Evolutionary conservation across 2,888 invertebrate genomes (phyloP).

Genomic region (Hirtodrosophila confusa): DNA sequence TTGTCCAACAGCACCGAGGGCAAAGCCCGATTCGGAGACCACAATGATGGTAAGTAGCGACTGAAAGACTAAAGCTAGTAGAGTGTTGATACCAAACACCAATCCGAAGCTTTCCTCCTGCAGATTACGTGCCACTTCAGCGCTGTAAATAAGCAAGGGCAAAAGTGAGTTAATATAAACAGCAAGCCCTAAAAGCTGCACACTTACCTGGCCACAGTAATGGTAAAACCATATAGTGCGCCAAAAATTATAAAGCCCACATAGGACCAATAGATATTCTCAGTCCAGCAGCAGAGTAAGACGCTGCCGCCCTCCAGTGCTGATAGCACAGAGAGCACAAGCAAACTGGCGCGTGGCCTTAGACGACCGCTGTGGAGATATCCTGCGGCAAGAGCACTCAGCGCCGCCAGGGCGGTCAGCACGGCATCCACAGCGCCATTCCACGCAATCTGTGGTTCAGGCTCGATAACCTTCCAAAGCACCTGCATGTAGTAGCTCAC

Average conservation of each 20-base stretch:
- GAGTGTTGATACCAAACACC: slow-evolving; percentile 95
- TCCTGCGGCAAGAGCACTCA: slow-evolving; percentile 86
- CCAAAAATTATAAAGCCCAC: slow-evolving; percentile 90
- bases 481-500: slow-evolving; percentile 89
- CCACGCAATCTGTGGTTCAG: slow-evolving; percentile 81
- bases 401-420: slow-evolving; percentile 88
- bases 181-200: background rate
- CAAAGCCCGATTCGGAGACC: slow-evolving; percentile 78
- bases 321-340: slow-evolving; percentile 85
- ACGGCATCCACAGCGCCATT: slow-evolving; percentile 94
- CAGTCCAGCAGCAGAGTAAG: slow-evolving; percentile 86
- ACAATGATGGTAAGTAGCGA: slow-evolving; percentile 88
- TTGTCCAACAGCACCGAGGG: slow-evolving; percentile 74
- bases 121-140: slow-evolving; percentile 93
- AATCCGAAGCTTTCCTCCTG: slow-evolving; percentile 94
- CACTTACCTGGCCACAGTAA: slow-evolving; percentile 81
- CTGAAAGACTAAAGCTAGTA: slow-evolving; percentile 91
- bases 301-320: slow-evolving; percentile 86
- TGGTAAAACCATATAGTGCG: slow-evolving; percentile 89
- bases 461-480: slow-evolving; percentile 87
- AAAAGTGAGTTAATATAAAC: background rate
- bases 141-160: slow-evolving; percentile 85
- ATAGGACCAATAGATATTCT: slow-evolving; percentile 89
- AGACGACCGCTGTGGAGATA: slow-evolving; percentile 80
- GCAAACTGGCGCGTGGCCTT: slow-evolving; percentile 83